A percentile compares a stretch with the other conserved stretches of the same genome.
Evolutionary conservation across 1,140 invertebrate species (phyloP).

Genomic region (Drosophila willistoni): DNA sequence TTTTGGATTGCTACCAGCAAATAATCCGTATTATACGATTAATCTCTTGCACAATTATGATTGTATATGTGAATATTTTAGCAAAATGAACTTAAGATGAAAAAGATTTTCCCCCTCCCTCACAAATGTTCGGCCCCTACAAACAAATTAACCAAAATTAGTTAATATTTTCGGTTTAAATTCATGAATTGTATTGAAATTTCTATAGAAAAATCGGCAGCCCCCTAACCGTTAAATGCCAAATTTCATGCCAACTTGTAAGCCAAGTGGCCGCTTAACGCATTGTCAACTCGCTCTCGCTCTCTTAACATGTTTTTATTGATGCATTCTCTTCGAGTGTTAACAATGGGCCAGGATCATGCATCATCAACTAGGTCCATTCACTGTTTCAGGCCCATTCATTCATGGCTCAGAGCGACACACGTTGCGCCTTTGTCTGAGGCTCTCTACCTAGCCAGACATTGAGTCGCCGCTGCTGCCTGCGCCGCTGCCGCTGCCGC

Average conservation of each 20-base stretch:
- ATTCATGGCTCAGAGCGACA: constrained; percentile 52
- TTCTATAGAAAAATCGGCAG: constrained; percentile 47
- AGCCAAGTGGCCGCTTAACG: constrained; percentile 42
- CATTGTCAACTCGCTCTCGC: constrained; percentile 48
- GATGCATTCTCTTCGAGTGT: constrained; percentile 59
- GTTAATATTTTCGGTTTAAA: constrained; percentile 10
- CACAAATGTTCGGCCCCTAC: too few species aligned
- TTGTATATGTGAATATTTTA: too few species aligned
- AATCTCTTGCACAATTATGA: too few species aligned
- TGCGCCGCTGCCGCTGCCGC: constrained; percentile 31
- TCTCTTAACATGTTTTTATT: constrained; percentile 74
- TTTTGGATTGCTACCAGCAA: too few species aligned
- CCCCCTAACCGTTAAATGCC: constrained; percentile 56
- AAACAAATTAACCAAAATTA: constrained; percentile 1
- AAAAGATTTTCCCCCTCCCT: too few species aligned
- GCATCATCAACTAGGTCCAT: constrained; percentile 53
- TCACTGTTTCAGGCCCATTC: constrained; percentile 53
- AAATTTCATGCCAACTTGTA: constrained; percentile 58
- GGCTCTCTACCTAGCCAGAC: constrained; percentile 46
- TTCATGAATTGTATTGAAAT: constrained; percentile 29
- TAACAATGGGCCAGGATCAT: constrained; percentile 59
- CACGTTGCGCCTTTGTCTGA: constrained; percentile 67
- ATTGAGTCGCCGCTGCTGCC: constrained; percentile 41
- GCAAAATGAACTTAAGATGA: too few species aligned
- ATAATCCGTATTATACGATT: too few species aligned